Base-by-base conservation (phyloP, 2,888 invertebrate genomes). In the Thereva nobilitata region DNA sequence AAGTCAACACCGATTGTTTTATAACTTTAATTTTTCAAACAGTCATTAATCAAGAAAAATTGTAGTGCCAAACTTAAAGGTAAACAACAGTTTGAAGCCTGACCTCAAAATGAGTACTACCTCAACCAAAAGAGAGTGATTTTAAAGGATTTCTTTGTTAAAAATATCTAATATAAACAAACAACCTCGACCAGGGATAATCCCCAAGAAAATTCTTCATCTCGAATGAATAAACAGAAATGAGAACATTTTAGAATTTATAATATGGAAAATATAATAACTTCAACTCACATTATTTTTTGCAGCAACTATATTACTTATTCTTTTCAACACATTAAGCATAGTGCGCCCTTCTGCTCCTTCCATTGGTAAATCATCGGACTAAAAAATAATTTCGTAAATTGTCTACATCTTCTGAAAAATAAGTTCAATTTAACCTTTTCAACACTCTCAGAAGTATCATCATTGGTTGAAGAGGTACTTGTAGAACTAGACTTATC, bases 281-380 rank as follows among this genome's bases (percentile, higher is more conserved):
- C 23, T 4, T 53, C 35, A 44, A 82, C 88, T 84, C 83, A 93
- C 93, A 75, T 86, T 88, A 74, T 88, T 89, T 74, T 90, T 90
- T 64, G 89, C 80, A n/a, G 92, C 94, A 52, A 95, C 84, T 57
- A 95, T 87, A 78, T 90, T 94, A 75, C 93, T 92, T 57, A 96
- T 93, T 73, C 95, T 85, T 75, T 89, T 90, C 23, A 96, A 82
- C 69, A 96, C 93, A 83, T 92, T 94, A 0, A 91, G 89, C 74
- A 95, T 84, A 77, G 90, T 92, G 44, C 80, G 75, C 0, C 77
- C 80, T 52, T 77, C 74, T 42, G 71, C 73, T 23, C 71, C 73
- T 71, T 78, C 79, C 40, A 73, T 71, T 34, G 75, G 74, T 63
- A 75, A 66, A 38, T 74, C 73, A 45, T 75, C 74, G 10, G 71